These are phyloP conservation scores for Hyles vespertilio DNA, from an alignment of 1,140 invertebrate genomes.

Conservation along the genomic window DNA sequence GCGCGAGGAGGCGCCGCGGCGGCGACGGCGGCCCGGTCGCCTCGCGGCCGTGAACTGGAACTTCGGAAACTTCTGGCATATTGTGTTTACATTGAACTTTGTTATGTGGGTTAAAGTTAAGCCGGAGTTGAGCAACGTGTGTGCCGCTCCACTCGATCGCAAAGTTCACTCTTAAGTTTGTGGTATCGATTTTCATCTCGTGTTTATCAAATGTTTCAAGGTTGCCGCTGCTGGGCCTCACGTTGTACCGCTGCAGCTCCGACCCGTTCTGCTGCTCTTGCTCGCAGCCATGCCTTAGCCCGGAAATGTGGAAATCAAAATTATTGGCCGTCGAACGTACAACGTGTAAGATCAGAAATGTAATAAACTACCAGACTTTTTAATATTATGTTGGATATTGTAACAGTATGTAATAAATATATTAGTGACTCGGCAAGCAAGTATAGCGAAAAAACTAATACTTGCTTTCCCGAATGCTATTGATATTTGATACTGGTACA, in stretches of 20 bases:
- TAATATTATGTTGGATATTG: no score
- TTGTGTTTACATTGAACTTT: conserved; percentile 76
- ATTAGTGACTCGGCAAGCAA: no score
- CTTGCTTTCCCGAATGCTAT: no score
- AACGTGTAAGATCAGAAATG: no score
- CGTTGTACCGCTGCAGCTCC: background rate
- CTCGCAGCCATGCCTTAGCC: no score
- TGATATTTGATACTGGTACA: no score
- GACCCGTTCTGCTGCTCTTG: background rate
- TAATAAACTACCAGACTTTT: no score
- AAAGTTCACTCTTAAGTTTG: conserved; percentile 68
- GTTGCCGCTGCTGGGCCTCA: conserved; percentile 26
- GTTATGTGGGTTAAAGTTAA: conserved; percentile 76
- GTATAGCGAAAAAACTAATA: no score
- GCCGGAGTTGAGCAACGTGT: conserved; percentile 68
- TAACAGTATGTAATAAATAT: no score
- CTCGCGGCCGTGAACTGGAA: conserved; percentile 68
- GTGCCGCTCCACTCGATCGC: conserved; percentile 63
- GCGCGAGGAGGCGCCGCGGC: conserved; percentile 20
- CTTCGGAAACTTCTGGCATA: conserved; percentile 69
- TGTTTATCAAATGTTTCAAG: conserved; percentile 71
- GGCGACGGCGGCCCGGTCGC: conserved; percentile 30
- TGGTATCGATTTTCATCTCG: conserved; percentile 71
- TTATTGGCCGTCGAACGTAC: no score
- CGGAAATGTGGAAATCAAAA: no score